phyloP scores from a whole-genome alignment of 1,140 invertebrate genomes.

The Drosophila pseudoananassae region DNA sequence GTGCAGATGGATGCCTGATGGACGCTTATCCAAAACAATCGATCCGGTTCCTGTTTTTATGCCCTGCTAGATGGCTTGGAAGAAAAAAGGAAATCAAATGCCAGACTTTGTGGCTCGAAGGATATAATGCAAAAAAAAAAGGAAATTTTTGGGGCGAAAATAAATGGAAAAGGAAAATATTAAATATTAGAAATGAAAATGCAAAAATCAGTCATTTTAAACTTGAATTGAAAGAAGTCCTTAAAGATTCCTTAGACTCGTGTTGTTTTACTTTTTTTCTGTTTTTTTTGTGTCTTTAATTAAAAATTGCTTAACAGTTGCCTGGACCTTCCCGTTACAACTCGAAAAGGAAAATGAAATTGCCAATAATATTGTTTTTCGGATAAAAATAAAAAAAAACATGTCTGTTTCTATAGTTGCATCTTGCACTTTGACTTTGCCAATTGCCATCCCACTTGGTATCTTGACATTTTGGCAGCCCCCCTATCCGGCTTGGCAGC shows the following conservation, averaged over 20 bases:
- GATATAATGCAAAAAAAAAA: neutral
- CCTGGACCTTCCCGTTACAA: conserved; percentile 5
- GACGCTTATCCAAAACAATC: conserved; percentile 5
- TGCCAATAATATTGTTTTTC: conserved; percentile 25
- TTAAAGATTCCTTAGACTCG: too few relatives aligned
- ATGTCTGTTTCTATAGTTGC: conserved; percentile 55
- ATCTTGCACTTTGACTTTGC: conserved; percentile 59
- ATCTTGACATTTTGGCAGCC: conserved; percentile 13
- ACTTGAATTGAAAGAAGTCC: too few relatives aligned
- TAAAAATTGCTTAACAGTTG: conserved; percentile 63
- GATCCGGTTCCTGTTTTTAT: neutral
- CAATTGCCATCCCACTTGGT: conserved; percentile 9
- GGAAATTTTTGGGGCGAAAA: neutral
- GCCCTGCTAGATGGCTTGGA: neutral
- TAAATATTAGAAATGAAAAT: conserved; percentile 1
- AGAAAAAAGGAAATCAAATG: neutral
- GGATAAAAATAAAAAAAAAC: conserved; percentile 67
- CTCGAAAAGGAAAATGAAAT: conserved; percentile 44
- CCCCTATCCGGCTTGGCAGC: conserved; percentile 1
- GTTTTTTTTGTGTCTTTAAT: conserved; percentile 60
- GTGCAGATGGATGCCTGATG: conserved; percentile 13
- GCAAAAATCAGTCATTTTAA: too few relatives aligned
- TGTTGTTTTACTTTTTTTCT: conserved; percentile 20
- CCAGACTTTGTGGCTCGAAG: neutral
- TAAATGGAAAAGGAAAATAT: conserved; percentile 3